Percentiles rank a stretch among this genome's conserved stretches.
These are phyloP conservation scores for Trachythela sp. DNA, from an alignment of 64 coral and sea anemone genomes.

Conservation along the genomic window DNA sequence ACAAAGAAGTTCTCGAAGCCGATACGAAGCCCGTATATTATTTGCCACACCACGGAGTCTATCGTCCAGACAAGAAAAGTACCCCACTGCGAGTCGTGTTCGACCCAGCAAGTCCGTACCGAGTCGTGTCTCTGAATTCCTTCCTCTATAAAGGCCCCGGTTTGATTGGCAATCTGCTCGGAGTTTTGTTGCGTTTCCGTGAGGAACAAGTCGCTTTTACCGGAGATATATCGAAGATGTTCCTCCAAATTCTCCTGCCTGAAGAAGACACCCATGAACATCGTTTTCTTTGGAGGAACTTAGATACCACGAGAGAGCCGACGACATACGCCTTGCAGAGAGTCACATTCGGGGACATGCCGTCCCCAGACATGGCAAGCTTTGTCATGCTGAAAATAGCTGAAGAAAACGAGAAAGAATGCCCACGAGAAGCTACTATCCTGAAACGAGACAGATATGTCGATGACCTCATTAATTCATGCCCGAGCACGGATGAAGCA, in stretches of 20 bases:
- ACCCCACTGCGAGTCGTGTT: neutral
- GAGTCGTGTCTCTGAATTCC: neutral
- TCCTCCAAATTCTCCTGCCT: neutral
- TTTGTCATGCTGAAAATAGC: slow-evolving; percentile 6
- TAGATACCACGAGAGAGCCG: neutral
- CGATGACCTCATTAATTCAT: neutral
- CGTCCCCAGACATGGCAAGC: neutral
- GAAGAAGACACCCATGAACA: neutral
- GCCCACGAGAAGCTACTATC: neutral
- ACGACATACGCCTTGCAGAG: neutral
- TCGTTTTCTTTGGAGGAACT: too few species aligned
- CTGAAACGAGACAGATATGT: neutral
- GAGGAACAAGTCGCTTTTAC: neutral
- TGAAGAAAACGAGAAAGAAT: neutral
- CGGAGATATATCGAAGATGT: slow-evolving; percentile 14
- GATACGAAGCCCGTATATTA: slow-evolving; percentile 23
- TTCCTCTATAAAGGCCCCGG: neutral
- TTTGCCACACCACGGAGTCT: neutral
- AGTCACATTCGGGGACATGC: neutral
- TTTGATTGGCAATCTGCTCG: neutral
- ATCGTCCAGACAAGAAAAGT: neutral
- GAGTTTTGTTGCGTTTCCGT: neutral
- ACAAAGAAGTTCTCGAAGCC: neutral
- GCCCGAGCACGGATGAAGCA: neutral
- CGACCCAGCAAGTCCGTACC: neutral